Conservation (phyloP, 2,797 vertebrate species). For the Glossophaga mutica region DNA sequence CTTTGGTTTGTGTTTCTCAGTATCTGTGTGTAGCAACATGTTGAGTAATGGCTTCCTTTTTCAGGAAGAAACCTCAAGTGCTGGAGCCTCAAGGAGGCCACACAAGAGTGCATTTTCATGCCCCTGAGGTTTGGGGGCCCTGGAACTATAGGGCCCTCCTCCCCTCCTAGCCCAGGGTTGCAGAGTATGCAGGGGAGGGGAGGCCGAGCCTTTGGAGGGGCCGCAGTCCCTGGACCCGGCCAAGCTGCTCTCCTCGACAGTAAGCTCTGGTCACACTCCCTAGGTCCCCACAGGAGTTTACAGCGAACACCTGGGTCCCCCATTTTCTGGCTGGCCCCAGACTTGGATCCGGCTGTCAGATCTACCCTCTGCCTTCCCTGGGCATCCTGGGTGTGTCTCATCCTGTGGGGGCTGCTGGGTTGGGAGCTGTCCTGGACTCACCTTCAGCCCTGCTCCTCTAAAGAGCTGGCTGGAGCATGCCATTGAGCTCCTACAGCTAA, state of each 20-base stretch:
- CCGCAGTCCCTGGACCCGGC: accelerated
- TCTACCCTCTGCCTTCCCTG: not conserved
- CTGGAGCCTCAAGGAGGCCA: not conserved
- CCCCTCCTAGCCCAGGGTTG: not conserved
- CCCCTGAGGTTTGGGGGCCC: not conserved
- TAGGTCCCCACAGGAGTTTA: not conserved
- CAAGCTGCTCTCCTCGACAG: not conserved
- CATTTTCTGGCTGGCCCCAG: not conserved
- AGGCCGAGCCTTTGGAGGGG: not conserved
- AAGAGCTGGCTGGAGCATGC: not conserved
- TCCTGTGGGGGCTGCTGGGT: not conserved
- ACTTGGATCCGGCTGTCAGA: not conserved
- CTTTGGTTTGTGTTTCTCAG: slow-evolving; percentile 58
- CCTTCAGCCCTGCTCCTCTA: not conserved
- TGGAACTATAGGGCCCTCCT: not conserved
- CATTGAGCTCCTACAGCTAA: not conserved
- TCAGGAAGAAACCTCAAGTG: slow-evolving; percentile 45
- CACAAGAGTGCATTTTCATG: not conserved
- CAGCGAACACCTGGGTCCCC: not conserved
- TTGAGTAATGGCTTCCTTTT: slow-evolving; percentile 75
- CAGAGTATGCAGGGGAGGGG: not conserved
- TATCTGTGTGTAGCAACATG: slow-evolving; percentile 58
- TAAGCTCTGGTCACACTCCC: not conserved
- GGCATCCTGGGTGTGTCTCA: not conserved
- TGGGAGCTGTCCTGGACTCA: not conserved